Conservation (phyloP, 2,113 vertebrate genomes). For the Arenaria interpres region DNA sequence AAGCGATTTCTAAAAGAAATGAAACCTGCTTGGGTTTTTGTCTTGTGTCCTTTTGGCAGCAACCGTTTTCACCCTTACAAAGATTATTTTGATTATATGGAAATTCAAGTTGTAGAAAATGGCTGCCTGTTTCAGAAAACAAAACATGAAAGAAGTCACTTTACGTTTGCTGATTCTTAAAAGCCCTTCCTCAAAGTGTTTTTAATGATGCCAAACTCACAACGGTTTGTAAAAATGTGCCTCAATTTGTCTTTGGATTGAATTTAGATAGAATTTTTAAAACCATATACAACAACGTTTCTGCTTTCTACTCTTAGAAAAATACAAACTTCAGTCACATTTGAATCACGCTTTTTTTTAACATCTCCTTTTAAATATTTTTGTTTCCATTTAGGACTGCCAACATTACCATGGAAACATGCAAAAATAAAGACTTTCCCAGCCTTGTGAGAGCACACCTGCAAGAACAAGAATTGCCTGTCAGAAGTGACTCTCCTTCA, state of each 20-base stretch:
- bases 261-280: not conserved
- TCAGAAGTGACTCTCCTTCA: not conserved
- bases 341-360: not conserved
- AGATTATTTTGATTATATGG: not conserved
- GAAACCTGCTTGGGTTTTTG: not conserved
- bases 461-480: constrained; percentile 27
- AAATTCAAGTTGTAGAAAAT: not conserved
- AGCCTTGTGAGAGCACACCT: constrained; percentile 59
- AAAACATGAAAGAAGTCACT: not conserved
- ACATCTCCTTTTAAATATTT: constrained; percentile 56
- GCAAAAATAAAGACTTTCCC: constrained; percentile 49
- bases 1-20: not conserved
- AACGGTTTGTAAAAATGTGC: not conserved
- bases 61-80: not conserved
- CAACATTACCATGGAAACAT: constrained; percentile 63
- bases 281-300: not conserved
- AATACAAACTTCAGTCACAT: constrained; percentile 12
- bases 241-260: not conserved
- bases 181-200: not conserved
- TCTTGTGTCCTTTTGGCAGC: not conserved
- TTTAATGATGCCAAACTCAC: constrained; percentile 1
- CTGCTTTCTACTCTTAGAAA: not conserved
- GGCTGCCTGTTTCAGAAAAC: not conserved
- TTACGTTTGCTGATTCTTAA: not conserved
- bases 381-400: constrained; percentile 61